Conservation (phyloP, 1,140 invertebrate species). For the Penaeus indicus region DNA sequence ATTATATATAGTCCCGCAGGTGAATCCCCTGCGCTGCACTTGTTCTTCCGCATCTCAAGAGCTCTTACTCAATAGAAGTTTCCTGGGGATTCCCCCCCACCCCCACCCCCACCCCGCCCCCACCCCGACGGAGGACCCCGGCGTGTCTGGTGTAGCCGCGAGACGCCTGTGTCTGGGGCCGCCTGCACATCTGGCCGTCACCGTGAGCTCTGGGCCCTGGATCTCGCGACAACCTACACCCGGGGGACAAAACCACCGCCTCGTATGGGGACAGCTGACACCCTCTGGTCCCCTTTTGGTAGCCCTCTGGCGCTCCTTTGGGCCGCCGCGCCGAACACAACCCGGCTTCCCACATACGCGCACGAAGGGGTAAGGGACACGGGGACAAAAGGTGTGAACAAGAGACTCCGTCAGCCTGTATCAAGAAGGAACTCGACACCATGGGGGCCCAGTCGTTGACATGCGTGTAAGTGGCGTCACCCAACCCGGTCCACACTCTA, state of each 20-base stretch:
- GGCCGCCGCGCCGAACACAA: slow-evolving; percentile 8
- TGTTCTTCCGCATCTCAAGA: no score
- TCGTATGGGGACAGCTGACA: slow-evolving; percentile 11
- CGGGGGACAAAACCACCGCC: slow-evolving; percentile 17
- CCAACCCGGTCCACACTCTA: not conserved
- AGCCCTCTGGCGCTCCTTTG: slow-evolving; percentile 5
- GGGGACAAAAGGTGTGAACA: slow-evolving; percentile 28
- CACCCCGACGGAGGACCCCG: no score
- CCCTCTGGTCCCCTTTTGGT: slow-evolving; percentile 2
- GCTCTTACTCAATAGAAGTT: no score
- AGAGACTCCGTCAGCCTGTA: slow-evolving; percentile 9
- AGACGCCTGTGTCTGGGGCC: not conserved
- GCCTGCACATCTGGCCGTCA: not conserved
- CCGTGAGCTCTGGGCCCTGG: no score
- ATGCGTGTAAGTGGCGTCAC: not conserved
- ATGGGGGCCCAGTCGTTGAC: not conserved
- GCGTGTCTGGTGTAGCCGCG: no score
- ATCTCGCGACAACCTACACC: slow-evolving; percentile 12
- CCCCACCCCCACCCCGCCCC: no score
- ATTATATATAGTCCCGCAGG: no score
- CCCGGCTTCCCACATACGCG: not conserved
- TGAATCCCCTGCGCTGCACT: no score
- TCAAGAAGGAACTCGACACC: slow-evolving; percentile 32
- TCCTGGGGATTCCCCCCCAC: no score
- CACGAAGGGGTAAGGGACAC: not conserved